Conservation (phyloP, 2,797 vertebrate genomes). For the Gymnopithys bicolor region DNA sequence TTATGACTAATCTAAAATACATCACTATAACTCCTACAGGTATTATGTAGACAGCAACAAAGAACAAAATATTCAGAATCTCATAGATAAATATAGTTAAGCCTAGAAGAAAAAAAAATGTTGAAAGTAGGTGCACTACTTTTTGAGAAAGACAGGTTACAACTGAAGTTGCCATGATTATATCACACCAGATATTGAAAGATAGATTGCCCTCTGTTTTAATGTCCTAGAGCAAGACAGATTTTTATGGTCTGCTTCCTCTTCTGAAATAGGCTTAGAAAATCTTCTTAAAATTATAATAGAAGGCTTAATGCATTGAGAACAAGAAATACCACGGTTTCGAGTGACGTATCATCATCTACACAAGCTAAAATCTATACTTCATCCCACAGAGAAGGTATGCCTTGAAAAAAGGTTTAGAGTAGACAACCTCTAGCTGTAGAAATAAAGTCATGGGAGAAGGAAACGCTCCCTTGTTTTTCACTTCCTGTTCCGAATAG, state of each 20-base stretch:
- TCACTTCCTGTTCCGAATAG: neutral
- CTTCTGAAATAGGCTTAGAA: conserved; percentile 7
- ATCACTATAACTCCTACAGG: neutral
- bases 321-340: neutral
- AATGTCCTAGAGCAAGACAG: neutral
- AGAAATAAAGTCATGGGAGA: neutral
- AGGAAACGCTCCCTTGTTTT: neutral
- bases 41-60: neutral
- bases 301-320: neutral
- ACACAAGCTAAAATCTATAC: neutral
- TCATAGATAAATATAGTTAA: neutral
- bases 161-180: neutral
- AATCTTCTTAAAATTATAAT: neutral
- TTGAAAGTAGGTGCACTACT: neutral
- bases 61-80: neutral
- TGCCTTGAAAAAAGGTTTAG: neutral
- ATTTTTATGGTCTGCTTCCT: neutral
- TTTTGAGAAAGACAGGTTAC: conserved; percentile 16
- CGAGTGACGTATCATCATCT: neutral
- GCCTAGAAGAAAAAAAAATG: neutral
- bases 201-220: neutral
- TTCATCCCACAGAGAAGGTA: neutral
- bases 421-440: neutral
- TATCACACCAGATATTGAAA: neutral
- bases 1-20: neutral